Evolutionary conservation across 2,888 invertebrate species (phyloP), one percentile per base, ranked within the genome.

Genomic region (Pristionchus japonicus): DNA sequence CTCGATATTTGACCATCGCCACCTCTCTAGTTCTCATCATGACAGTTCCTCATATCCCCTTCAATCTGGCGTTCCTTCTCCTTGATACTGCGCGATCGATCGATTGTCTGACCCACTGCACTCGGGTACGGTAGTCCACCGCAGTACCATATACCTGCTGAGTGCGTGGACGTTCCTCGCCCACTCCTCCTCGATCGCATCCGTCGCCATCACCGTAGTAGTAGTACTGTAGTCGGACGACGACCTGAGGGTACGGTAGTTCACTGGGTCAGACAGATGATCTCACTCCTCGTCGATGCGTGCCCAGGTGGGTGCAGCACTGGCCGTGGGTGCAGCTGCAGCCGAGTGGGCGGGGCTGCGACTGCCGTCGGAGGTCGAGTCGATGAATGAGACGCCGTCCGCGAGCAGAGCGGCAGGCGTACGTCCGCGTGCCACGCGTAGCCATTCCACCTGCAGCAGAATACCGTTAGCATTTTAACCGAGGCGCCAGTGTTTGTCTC

Each of bases 1-100:
- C 74, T n/a, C 40, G 43, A 74, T 74, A 74, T 74, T 74, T 74
- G 74, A 74, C 74, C 74, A 74, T n/a, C n/a, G n/a, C 74, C 23
- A 31, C 23, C 74, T 40, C 27, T n/a, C 74, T 17, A 43, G 74
- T 74, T 74, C 74, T n/a, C n/a, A n/a, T n/a, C 40, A 74, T 74
- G 17, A 74, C 74, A 74, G 74, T 74, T 74, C 74, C 23, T 74
- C 74, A 74, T 74, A 74, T 74, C n/a, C n/a, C 74, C 43, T 34
- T 74, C 74, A 40, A 34, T 43, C 23, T 6, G 7, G 40, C 74
- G 40, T 43, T n/a, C 40, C 74, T 13, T 74, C 43, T 40, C 17
- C 23, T 74, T 17, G 31, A 34, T 74, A 20, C 43, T n/a, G 3
- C 6, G 11, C 31, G 34, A 13, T 31, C n/a, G 40, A 3, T 31